phyloP scores from a whole-genome alignment of 2,888 invertebrate genomes.

The Drepana falcataria region DNA sequence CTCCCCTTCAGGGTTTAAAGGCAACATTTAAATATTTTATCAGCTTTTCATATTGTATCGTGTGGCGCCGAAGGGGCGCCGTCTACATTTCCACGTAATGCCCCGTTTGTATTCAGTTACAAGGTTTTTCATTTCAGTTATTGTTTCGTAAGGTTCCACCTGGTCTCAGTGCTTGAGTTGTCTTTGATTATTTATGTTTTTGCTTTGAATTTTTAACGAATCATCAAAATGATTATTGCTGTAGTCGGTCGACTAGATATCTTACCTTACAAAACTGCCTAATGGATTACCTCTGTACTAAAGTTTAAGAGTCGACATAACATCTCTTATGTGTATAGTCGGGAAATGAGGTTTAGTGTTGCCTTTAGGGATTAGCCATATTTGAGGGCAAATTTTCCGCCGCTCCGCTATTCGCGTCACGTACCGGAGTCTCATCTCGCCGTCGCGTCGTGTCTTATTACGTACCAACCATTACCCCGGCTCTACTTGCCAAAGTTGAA shows the following conservation, averaged over 20 bases:
- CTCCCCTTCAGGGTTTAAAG: constrained; percentile 58
- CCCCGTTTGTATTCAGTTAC: constrained; percentile 50
- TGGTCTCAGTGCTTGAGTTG: background rate
- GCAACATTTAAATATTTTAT: constrained; percentile 72
- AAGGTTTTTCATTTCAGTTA: constrained; percentile 26
- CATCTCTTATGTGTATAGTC: constrained; percentile 22
- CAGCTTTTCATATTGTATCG: constrained; percentile 66
- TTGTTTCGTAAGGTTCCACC: constrained; percentile 7
- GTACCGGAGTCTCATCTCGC: constrained; percentile 62
- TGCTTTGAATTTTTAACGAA: background rate
- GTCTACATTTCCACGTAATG: constrained; percentile 49
- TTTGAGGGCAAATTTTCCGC: constrained; percentile 42
- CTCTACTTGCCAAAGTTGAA: constrained; percentile 35
- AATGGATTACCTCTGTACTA: too few relatives aligned
- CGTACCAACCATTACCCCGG: constrained; percentile 57
- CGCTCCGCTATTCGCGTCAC: constrained; percentile 55
- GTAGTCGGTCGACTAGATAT: too few relatives aligned
- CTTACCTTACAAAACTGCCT: too few relatives aligned
- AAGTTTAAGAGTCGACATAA: too few relatives aligned
- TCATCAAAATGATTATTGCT: too few relatives aligned
- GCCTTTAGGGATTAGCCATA: constrained; percentile 59
- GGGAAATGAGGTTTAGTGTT: constrained; percentile 44
- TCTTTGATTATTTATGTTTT: background rate
- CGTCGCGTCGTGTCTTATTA: constrained; percentile 65
- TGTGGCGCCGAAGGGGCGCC: constrained; percentile 61